phyloP scores from a whole-genome alignment of 2,113 vertebrate species.

The Nothocercus julius region DNA sequence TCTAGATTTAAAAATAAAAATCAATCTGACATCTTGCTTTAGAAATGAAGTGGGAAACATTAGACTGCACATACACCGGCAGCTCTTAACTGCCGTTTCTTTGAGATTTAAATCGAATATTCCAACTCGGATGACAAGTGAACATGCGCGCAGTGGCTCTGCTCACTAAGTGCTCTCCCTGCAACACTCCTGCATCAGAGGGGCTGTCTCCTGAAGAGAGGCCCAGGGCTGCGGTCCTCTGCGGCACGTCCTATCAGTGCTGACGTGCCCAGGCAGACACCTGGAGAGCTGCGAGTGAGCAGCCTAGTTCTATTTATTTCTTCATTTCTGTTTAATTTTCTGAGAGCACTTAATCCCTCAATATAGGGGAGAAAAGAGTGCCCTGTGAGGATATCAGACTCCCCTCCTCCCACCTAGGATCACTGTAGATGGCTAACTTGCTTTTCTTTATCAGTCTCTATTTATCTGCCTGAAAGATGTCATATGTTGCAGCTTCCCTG shows the following conservation, averaged over 20 bases:
- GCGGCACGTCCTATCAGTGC: not conserved
- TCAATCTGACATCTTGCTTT: not conserved
- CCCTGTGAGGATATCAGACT: not conserved
- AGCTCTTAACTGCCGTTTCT: conserved; percentile 7
- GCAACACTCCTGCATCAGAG: not conserved
- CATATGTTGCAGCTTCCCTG: not conserved
- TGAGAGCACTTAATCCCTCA: not conserved
- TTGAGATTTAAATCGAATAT: conserved; percentile 31
- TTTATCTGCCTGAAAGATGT: not conserved
- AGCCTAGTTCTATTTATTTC: not conserved
- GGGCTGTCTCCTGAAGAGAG: not conserved
- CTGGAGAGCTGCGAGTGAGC: not conserved
- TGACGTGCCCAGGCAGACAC: not conserved
- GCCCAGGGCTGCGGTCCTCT: not conserved
- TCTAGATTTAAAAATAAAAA: conserved; percentile 58
- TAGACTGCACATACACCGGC: conserved; percentile 11
- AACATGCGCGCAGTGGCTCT: not conserved
- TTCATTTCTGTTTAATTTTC: not conserved
- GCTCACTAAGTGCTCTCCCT: not conserved
- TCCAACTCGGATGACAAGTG: not conserved
- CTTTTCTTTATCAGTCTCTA: not conserved
- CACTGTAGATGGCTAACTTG: not conserved
- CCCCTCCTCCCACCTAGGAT: not conserved
- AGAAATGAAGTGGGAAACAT: conserved; percentile 17
- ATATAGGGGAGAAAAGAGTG: not conserved